Base-by-base conservation (phyloP, 2,888 invertebrate genomes). In the Xanthia icteritia region DNA sequence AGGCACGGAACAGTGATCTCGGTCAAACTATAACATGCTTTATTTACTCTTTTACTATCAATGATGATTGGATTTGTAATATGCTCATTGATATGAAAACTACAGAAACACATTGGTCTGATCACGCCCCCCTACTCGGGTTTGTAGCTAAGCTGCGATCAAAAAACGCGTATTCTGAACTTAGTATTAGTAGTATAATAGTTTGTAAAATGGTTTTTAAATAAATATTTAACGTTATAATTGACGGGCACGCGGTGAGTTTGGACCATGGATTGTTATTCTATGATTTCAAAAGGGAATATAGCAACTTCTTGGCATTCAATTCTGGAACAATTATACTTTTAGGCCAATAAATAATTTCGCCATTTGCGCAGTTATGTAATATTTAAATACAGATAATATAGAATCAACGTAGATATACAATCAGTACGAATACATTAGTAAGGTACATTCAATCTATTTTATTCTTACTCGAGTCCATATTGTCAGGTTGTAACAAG, bases 401-500 rank as follows among this genome's bases (percentile, higher is more conserved):
- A 81, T 69, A 89, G 82, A 81, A 84, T 88, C 81, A 90, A 90
- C 89, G 85, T 85, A 83, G 85, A 86, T 90, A 90, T 90, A 90
- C 88, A 91, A 85, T 86, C 86, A 64, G 81, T 75, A 85, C 81
- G 88, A 90, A 88, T 87, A 90, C 79, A 89, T 83, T 83, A 82
- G 76, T n/a, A 83, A 86, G 83, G 82, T 81, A 86, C 79, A 82
- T 85, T 86, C 78, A 27, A 77, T 85, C 78, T 82, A 85, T 86
- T 86, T 77, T 86, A 83, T 79, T 42, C 67, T 79, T 80, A 88
- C 88, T 89, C 89, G 85, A 91, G 89, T 81, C 89, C 86, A 91
- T 94, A 95, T 95, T 95, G 95, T 95, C 95, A 90, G 91, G 88
- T 91, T 90, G 89, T 92, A 94, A 94, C 93, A 90, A 91, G 92